Evolutionary conservation across 2,888 invertebrate species (phyloP), one percentile per base, ranked within the genome.

Genomic region (Hyposoter dolosus): DNA sequence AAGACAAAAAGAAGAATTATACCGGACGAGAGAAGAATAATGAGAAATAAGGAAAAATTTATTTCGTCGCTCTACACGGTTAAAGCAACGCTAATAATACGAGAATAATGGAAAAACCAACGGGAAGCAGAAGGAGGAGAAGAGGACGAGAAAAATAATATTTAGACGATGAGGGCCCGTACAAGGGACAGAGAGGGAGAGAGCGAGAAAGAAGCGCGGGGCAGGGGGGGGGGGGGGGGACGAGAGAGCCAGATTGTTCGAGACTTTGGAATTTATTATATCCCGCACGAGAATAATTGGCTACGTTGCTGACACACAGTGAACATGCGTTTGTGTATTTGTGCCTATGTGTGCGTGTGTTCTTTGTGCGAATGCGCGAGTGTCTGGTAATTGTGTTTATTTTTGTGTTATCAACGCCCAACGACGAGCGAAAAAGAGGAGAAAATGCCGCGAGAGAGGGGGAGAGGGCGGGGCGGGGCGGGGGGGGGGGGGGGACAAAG

Each of bases 41-140:
- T 19, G 17, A 15, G 45, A 56, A 65, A 84, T 65, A 53, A 45
- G 81, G 35, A 89, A 89, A 90, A 91, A 47, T 74, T 83, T 93
- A 92, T 93, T 93, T 92, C 93, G 92, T 93, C 92, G 93, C 93
- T 93, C 93, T 93, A 92, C 92, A 90, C 89, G 90, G 91, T 90
- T 92, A 93, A 93, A 92, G 92, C 93, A 92, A 93, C 92, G 92
- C 89, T 91, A 92, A 93, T 93, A 90, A 88, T 89, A 90, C 47
- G 19, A 35, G 53, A 69, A 77, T 72, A 7, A 78, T 35, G 35
- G 43, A 17, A 56, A 69, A 17, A 43, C 35, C 35, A 35, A 35
- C 6, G 7, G 35, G 35, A 35, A 35, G 35, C 40, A 9, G 7
- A 23, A 60, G 17, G n/a, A 35, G 40, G 56, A 71, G 17, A 71